Evolutionary conservation across 2,888 invertebrate species (phyloP).

Genomic region (Apamea monoglypha): DNA sequence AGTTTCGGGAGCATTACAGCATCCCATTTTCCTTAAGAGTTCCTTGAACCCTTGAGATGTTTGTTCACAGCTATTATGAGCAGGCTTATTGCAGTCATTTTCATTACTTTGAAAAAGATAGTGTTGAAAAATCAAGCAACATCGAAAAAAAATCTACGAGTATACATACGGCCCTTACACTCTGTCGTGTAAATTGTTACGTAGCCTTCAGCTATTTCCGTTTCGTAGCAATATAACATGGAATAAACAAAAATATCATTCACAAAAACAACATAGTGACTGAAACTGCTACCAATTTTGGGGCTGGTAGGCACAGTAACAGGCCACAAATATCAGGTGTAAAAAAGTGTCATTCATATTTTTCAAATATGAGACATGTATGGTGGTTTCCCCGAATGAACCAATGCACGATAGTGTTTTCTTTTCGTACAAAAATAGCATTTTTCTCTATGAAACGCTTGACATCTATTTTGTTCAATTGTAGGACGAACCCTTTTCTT

Average conservation of each 20-base stretch:
- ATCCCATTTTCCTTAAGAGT: conserved; percentile 38
- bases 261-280: not conserved
- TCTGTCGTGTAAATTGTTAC: not conserved
- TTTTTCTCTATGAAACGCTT: not conserved
- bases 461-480: not conserved
- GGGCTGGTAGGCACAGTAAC: not conserved
- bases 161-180: no score
- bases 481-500: not conserved
- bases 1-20: conserved; percentile 31
- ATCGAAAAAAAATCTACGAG: not conserved
- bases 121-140: not conserved
- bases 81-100: not conserved
- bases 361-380: not conserved
- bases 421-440: accelerated
- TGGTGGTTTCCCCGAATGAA: not conserved
- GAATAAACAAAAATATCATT: not conserved
- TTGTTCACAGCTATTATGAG: not conserved
- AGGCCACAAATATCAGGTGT: not conserved
- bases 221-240: not conserved
- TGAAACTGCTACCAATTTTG: not conserved
- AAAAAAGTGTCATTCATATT: not conserved
- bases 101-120: not conserved
- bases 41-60: conserved; percentile 23
- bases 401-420: no score
- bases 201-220: not conserved